Percentiles rank a stretch among this genome's conserved stretches.
phyloP scores from a whole-genome alignment of 2,113 vertebrate species.

The Speoplatyrhinus poulsoni region DNA sequence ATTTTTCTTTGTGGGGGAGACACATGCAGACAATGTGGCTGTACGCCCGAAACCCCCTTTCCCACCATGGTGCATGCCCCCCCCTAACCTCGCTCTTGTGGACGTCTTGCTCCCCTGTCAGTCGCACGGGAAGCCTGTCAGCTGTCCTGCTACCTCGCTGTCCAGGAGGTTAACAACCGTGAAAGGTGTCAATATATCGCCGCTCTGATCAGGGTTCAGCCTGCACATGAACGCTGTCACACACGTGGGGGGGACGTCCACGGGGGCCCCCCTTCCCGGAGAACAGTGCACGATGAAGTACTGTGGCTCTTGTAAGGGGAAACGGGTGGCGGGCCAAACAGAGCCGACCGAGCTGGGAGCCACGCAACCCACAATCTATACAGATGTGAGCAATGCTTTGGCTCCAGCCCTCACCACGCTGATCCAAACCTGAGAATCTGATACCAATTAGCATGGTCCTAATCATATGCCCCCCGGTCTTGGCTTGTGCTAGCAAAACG shows the following conservation, averaged over 20 bases:
- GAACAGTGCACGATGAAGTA: too few relatives aligned
- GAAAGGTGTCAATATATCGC: conserved; percentile 64
- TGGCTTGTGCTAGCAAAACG: conserved; percentile 57
- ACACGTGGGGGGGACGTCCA: conserved; percentile 22
- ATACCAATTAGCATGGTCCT: conserved; percentile 72
- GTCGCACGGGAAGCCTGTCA: conserved; percentile 40
- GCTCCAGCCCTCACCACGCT: conserved; percentile 32
- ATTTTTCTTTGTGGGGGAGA: conserved; percentile 8
- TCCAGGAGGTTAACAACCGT: conserved; percentile 66
- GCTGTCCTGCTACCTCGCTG: conserved; percentile 55
- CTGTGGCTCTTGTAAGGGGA: conserved; percentile 38
- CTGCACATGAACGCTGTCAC: conserved; percentile 54
- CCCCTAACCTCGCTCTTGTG: neutral
- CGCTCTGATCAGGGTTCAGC: conserved; percentile 61
- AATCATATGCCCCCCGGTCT: conserved; percentile 64
- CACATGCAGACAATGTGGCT: conserved; percentile 26
- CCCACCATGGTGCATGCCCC: conserved; percentile 10
- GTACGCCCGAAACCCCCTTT: conserved; percentile 21
- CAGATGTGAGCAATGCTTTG: conserved; percentile 68
- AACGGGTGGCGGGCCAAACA: conserved; percentile 55
- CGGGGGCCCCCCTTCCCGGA: neutral
- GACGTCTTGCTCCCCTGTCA: conserved; percentile 7
- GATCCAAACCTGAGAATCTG: conserved; percentile 75
- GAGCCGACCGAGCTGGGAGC: conserved; percentile 44
- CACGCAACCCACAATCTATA: conserved; percentile 27